Evolutionary conservation across 30 jellyfish, hydroid and myxozoan genomes (phyloP).

Genomic region (Aurelia coerulea): DNA sequence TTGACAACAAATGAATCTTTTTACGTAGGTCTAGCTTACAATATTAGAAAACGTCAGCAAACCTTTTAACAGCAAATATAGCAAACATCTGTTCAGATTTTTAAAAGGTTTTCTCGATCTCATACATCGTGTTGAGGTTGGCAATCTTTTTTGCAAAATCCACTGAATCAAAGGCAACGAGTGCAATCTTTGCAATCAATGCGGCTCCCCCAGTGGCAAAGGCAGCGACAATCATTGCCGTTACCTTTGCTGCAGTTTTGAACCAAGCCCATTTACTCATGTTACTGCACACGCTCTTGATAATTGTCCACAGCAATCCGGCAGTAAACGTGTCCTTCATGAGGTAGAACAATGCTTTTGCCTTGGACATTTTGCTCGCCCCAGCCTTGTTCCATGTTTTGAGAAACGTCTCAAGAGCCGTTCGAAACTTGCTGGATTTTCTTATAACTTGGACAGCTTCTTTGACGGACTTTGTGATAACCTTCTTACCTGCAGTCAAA

Average conservation of each 20-base stretch:
- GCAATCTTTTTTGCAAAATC: conserved; percentile 9
- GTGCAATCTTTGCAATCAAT: conserved; percentile 1
- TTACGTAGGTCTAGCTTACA: background rate
- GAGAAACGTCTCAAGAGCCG: background rate
- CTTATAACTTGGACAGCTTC: background rate
- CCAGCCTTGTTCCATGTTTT: conserved; percentile 1
- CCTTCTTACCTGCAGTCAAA: background rate
- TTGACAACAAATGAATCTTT: too few species aligned
- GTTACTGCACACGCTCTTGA: background rate
- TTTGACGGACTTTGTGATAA: background rate
- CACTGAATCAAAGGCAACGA: background rate
- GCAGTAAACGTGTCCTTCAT: background rate
- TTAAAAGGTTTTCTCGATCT: background rate
- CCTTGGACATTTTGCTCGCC: background rate
- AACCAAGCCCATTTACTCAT: background rate
- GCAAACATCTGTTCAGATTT: background rate
- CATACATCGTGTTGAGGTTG: background rate
- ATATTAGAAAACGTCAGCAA: background rate
- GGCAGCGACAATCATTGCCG: conserved; percentile 5
- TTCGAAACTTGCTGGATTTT: background rate
- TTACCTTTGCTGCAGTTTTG: background rate
- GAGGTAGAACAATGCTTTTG: background rate
- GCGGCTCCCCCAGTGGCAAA: background rate
- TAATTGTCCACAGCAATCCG: background rate
- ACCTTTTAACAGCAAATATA: background rate